phyloP scores from a whole-genome alignment of 2,888 invertebrate species.

The Conus canariensis region DNA sequence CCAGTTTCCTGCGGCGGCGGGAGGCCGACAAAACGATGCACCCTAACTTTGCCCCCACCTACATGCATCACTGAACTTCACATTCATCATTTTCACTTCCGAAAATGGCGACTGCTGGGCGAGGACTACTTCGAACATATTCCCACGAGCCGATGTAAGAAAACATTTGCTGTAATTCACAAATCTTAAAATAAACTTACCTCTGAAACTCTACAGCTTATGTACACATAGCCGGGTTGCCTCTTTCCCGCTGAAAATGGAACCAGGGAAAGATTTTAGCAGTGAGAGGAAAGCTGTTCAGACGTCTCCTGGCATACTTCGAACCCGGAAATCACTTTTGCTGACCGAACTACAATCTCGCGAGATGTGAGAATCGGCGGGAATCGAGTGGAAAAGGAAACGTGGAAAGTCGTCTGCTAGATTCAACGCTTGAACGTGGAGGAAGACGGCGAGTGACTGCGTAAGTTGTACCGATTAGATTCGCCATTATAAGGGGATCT shows the following conservation, averaged over 20 bases:
- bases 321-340: slow-evolving; percentile 40
- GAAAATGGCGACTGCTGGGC: slow-evolving; percentile 40
- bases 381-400: background rate
- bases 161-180: background rate
- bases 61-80: slow-evolving; percentile 31
- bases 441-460: too few relatives aligned
- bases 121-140: background rate
- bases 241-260: background rate
- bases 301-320: slow-evolving; percentile 33
- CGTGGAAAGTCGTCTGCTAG: slow-evolving; percentile 38
- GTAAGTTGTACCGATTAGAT: too few relatives aligned
- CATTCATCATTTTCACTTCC: slow-evolving; percentile 42
- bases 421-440: too few relatives aligned
- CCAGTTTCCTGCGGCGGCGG: background rate
- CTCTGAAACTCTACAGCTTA: slow-evolving; percentile 1
- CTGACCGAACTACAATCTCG: slow-evolving; percentile 2
- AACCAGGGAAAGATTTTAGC: background rate
- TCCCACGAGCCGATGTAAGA: slow-evolving; percentile 15
- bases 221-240: background rate
- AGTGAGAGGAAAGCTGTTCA: background rate
- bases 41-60: background rate
- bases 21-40: background rate
- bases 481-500: too few relatives aligned
- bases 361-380: slow-evolving; percentile 29
- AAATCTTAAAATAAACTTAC: background rate